These are phyloP conservation scores for Felis catus DNA, from an alignment of 2,113 vertebrate species.

Conservation along the genomic window DNA sequence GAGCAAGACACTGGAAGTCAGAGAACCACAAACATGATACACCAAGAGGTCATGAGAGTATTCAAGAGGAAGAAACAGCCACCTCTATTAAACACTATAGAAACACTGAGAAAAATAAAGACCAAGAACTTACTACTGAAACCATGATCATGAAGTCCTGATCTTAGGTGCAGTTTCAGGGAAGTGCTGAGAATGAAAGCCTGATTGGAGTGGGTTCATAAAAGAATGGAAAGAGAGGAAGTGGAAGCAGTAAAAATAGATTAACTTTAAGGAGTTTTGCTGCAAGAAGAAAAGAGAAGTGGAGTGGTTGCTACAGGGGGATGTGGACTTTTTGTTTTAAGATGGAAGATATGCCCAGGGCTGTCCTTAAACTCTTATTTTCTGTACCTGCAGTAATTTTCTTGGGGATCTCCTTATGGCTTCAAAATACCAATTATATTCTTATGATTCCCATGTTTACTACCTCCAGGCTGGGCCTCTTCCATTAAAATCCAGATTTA, in stretches of 20 bases:
- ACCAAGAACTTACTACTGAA: conserved; percentile 31
- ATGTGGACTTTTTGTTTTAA: not conserved
- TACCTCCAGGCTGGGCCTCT: not conserved
- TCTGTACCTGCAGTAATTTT: not conserved
- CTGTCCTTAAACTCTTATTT: not conserved
- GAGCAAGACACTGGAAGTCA: not conserved
- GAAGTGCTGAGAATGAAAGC: not conserved
- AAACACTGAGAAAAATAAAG: conserved; percentile 13
- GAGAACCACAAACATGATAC: not conserved
- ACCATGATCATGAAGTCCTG: not conserved
- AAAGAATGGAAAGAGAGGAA: not conserved
- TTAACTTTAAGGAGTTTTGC: not conserved
- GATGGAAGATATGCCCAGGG: not conserved
- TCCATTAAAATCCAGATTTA: not conserved
- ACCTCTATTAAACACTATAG: not conserved
- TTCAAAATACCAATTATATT: not conserved
- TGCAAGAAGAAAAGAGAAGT: not conserved
- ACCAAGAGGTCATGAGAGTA: not conserved
- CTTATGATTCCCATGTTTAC: conserved; percentile 20
- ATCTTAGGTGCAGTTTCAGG: not conserved
- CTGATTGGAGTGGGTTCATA: not conserved
- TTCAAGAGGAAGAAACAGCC: conserved; percentile 15
- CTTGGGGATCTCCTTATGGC: not conserved
- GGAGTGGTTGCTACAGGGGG: not conserved
- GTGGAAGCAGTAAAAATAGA: not conserved